These are phyloP conservation scores for Petrophora chlorosata DNA, from an alignment of 2,888 invertebrate species.

Conservation along the genomic window DNA sequence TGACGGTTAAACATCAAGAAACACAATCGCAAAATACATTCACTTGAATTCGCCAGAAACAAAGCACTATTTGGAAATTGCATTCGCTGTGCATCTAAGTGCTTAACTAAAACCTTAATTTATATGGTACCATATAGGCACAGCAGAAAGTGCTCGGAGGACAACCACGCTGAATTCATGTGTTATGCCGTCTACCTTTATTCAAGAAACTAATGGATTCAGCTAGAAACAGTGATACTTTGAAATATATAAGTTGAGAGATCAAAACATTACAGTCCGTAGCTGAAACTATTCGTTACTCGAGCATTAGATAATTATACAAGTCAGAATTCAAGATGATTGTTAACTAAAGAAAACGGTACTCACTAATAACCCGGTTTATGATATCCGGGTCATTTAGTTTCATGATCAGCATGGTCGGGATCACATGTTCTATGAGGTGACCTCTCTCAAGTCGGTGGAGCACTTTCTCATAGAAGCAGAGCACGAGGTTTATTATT, in stretches of 20 bases:
- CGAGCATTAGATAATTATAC: too few species aligned
- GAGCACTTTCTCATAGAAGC: constrained; percentile 91
- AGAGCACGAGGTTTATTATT: constrained; percentile 90
- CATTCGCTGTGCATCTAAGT: constrained; percentile 16
- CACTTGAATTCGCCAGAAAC: constrained; percentile 3
- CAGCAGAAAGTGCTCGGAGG: constrained; percentile 6
- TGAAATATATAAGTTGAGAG: too few species aligned
- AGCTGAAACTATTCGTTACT: too few species aligned
- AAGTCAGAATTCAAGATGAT: constrained; percentile 8
- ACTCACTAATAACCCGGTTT: constrained; percentile 96
- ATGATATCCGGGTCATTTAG: constrained; percentile 95
- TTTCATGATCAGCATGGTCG: constrained; percentile 93
- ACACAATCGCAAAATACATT: constrained; percentile 1
- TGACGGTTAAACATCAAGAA: background rate
- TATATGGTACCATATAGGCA: constrained; percentile 21
- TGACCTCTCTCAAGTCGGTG: constrained; percentile 93
- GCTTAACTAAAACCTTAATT: background rate
- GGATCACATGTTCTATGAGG: constrained; percentile 95
- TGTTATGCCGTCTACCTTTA: too few species aligned
- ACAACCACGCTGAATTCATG: constrained; percentile 12
- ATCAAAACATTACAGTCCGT: too few species aligned
- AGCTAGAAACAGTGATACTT: too few species aligned
- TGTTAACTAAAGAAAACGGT: constrained; percentile 31
- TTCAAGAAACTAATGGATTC: too few species aligned
- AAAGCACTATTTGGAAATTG: constrained; percentile 13